These are phyloP conservation scores for Halocaridina rubra DNA, from an alignment of 2,888 invertebrate genomes.

Conservation along the genomic window DNA sequence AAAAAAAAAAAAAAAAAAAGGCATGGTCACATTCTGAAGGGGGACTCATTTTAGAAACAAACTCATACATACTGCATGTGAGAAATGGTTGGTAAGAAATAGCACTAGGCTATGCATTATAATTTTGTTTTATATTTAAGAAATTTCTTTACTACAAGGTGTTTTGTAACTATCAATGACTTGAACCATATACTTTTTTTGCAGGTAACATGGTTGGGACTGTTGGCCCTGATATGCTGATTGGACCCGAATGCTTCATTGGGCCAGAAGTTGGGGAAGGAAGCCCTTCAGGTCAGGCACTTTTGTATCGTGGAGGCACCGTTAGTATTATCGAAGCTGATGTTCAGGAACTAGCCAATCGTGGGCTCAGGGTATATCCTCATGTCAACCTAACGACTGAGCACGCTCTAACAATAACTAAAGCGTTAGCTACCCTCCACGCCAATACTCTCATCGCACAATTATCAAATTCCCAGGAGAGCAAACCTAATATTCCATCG, in stretches of 20 bases:
- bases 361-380: conserved; percentile 53
- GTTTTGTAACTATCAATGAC: neutral
- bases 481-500: neutral
- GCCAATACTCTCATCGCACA: conserved; percentile 10
- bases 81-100: too few relatives aligned
- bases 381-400: conserved; percentile 51
- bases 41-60: neutral
- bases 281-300: conserved; percentile 23
- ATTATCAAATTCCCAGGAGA: neutral
- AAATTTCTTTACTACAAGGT: neutral
- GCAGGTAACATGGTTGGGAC: conserved; percentile 39
- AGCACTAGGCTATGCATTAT: too few relatives aligned
- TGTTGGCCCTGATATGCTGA: conserved; percentile 12
- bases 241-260: conserved; percentile 5
- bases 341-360: conserved; percentile 14
- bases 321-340: conserved; percentile 23
- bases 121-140: too few relatives aligned
- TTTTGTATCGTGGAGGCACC: conserved; percentile 46
- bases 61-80: too few relatives aligned
- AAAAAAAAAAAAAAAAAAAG: neutral
- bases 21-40: neutral
- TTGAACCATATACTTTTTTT: neutral
- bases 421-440: conserved; percentile 58
- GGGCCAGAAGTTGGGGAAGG: conserved; percentile 46
- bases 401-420: conserved; percentile 54